Conservation (phyloP, 2,113 vertebrate species). For the Hipposideros armiger region DNA sequence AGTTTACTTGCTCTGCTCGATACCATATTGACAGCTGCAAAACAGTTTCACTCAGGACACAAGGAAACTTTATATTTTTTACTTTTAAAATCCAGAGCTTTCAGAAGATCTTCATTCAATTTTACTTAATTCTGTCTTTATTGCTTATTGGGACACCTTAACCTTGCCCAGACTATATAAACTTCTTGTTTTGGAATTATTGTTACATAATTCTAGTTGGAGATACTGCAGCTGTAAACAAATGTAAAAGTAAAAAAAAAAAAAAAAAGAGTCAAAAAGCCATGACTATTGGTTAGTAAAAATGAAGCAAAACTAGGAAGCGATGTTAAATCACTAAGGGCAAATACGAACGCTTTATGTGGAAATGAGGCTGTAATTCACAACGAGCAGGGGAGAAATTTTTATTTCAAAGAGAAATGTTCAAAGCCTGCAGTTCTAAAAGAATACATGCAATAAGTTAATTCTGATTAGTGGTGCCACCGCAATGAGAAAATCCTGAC, state of each 20-base stretch:
- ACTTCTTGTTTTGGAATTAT: neutral
- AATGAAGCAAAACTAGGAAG: conserved; percentile 26
- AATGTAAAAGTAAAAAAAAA: conserved; percentile 7
- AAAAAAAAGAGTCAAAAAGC: conserved; percentile 14
- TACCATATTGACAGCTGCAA: neutral
- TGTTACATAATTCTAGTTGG: neutral
- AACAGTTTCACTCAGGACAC: neutral
- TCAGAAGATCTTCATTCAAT: neutral
- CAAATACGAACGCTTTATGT: conserved; percentile 45
- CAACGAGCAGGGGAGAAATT: conserved; percentile 14
- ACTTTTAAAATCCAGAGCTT: neutral
- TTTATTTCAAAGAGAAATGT: conserved; percentile 69
- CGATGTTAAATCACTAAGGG: neutral
- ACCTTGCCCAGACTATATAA: neutral
- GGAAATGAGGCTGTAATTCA: conserved; percentile 38
- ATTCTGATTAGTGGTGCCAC: conserved; percentile 43
- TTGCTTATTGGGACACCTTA: conserved; percentile 43
- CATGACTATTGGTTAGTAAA: neutral
- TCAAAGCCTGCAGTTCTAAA: conserved; percentile 56
- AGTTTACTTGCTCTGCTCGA: neutral
- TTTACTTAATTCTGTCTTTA: neutral
- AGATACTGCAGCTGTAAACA: conserved; percentile 17
- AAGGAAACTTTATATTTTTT: neutral
- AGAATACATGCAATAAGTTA: neutral
- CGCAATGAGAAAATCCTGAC: neutral